Percentiles rank a stretch among this genome's conserved stretches.
phyloP scores from a whole-genome alignment of 2,113 vertebrate species.

The Pantherophis guttatus region DNA sequence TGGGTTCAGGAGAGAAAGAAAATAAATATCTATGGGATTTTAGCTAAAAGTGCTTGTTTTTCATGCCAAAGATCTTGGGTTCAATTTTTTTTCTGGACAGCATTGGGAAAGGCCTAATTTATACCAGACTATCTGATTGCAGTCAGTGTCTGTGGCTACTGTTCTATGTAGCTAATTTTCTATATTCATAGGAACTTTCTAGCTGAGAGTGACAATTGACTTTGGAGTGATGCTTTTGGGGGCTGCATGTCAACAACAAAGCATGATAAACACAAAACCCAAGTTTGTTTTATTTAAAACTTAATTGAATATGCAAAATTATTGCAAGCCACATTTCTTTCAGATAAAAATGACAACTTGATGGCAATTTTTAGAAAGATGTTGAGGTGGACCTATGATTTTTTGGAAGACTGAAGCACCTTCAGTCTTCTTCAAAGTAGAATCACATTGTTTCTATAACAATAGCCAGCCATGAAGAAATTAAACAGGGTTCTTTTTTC shows the following conservation, averaged over 20 bases:
- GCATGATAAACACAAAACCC: neutral
- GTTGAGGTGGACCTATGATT: neutral
- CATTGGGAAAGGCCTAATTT: neutral
- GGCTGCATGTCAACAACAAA: neutral
- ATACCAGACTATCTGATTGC: neutral
- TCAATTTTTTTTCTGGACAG: neutral
- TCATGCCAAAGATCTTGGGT: neutral
- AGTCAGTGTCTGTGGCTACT: neutral
- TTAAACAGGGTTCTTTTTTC: neutral
- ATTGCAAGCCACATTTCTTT: neutral
- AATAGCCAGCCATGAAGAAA: neutral
- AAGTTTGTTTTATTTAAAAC: neutral
- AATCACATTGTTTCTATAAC: neutral
- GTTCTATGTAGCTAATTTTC: neutral
- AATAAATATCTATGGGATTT: neutral
- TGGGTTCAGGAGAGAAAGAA: neutral
- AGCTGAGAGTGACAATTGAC: neutral
- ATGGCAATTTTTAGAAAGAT: neutral
- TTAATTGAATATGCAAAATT: neutral
- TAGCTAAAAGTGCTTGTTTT: neutral
- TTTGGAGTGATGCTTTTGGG: neutral
- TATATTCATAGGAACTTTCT: neutral
- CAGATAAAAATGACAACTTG: neutral
- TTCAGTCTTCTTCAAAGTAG: neutral
- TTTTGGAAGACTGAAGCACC: neutral